phyloP scores from a whole-genome alignment of 2,113 vertebrate genomes.

The Mustelus asterias region DNA sequence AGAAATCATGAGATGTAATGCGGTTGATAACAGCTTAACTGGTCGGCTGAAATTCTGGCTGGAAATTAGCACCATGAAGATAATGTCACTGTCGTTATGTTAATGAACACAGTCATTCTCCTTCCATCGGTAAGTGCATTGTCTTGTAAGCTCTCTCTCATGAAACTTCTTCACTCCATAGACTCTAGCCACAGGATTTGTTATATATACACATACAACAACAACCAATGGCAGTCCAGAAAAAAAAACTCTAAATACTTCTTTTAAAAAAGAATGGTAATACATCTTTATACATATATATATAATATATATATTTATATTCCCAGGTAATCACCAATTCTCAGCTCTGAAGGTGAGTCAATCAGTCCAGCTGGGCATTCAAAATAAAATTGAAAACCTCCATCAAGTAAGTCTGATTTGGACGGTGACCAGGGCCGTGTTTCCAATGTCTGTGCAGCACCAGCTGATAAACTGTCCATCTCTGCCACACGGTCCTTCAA shows the following conservation, averaged over 20 bases:
- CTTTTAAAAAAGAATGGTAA: background rate
- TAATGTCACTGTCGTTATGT: background rate
- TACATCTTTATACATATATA: background rate
- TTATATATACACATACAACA: background rate
- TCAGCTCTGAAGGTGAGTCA: background rate
- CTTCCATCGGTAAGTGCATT: conserved; percentile 28
- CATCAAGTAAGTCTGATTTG: background rate
- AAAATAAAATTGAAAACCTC: background rate
- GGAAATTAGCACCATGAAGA: conserved; percentile 9
- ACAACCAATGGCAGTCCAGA: background rate
- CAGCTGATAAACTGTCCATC: background rate
- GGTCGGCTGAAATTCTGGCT: background rate
- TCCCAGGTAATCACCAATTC: background rate
- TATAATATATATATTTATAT: conserved; percentile 21
- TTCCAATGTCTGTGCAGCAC: conserved; percentile 13
- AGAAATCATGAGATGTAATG: background rate
- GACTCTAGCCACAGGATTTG: background rate
- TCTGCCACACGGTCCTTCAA: background rate
- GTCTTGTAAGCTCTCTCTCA: background rate
- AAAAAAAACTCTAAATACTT: conserved; percentile 18
- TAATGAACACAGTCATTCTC: background rate
- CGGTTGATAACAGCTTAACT: background rate
- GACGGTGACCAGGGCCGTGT: background rate
- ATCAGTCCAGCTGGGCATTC: conserved; percentile 12
- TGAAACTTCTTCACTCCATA: background rate